Base-by-base conservation (phyloP, 2,113 vertebrate genomes). In the Copsychus sechellarum region DNA sequence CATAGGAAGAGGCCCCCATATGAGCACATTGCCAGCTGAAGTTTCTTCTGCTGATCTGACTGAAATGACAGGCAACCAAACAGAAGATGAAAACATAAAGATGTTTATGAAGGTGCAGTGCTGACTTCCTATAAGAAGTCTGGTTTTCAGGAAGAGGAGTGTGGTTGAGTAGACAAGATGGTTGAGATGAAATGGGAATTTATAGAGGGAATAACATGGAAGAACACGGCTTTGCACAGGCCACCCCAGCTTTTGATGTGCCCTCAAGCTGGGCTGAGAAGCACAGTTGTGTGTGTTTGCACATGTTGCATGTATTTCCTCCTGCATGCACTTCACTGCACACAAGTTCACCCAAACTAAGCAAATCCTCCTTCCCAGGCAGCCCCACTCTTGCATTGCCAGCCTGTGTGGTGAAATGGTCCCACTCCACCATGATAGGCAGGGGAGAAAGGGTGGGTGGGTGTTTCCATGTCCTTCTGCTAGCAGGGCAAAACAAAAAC, bases 161-260 rank as follows among this genome's bases (percentile, higher is more conserved):
- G 47, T 67, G 36, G 3, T 17, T 47, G 69, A 53, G 8, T 33
- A 64, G 77, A 21, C 0, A 11, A 77, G 71, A 72, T 2, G 11
- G 29, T 12, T 72, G 67, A 87, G 50, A 51, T 61, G 43, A 84
- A 67, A 84, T 29, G 42, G 25, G 36, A 82, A 72, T 16, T 65
- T 62, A 5, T 1, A 50, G 40, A 54, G 8, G 20, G 28, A 57
- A 33, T 34, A n/a, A 15, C 0, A 0, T 2, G 4, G 29, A 74
- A 67, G 36, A 76, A 28, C 12, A 6, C 6, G 62, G 22, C 8
- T 85, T 61, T 60, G 26, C n/a, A 22, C 1, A 34, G 36, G 6
- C 23, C 18, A 31, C 4, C 6, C 15, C 23, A 69, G 40, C 36
- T 61, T 69, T 58, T 36, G 71, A 51, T 25, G 24, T 56, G 12